Evolutionary conservation across 2,113 vertebrate species (phyloP).

Genomic region (Calyptomena viridis): DNA sequence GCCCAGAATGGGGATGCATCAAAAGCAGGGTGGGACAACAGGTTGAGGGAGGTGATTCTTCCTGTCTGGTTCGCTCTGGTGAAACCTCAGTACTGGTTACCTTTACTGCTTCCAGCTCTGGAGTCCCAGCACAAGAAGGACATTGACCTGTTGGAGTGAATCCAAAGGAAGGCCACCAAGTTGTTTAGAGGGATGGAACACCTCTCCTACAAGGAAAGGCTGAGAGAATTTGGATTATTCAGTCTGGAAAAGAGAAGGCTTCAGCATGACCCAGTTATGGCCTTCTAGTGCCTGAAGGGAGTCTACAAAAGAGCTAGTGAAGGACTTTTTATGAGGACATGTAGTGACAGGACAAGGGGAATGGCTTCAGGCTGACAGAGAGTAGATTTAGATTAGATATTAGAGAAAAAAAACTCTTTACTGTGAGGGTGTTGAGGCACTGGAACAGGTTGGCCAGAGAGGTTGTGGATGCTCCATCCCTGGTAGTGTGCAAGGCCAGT

Average conservation of each 20-base stretch:
- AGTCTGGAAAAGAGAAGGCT: background rate
- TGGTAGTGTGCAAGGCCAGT: too few species aligned
- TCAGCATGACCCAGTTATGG: background rate
- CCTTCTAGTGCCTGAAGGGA: background rate
- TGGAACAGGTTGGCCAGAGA: background rate
- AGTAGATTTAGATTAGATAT: background rate
- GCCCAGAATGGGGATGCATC: background rate
- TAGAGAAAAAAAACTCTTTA: background rate
- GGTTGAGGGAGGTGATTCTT: background rate
- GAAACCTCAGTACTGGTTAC: background rate
- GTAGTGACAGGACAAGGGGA: background rate
- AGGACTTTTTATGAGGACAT: too few species aligned
- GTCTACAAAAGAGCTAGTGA: background rate
- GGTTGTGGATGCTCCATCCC: background rate
- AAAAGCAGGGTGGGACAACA: fast-evolving
- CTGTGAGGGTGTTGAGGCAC: fast-evolving
- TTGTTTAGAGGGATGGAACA: background rate
- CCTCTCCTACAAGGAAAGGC: background rate
- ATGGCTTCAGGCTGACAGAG: background rate
- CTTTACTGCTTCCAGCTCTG: background rate
- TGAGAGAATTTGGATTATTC: background rate
- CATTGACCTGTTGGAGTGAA: fast-evolving
- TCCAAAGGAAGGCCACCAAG: background rate
- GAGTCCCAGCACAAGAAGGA: background rate
- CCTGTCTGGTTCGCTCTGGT: background rate